A percentile compares a stretch with the other conserved stretches of the same genome.
Conservation (phyloP, 2,888 invertebrate genomes). For the Steinernema carpocapsae region DNA sequence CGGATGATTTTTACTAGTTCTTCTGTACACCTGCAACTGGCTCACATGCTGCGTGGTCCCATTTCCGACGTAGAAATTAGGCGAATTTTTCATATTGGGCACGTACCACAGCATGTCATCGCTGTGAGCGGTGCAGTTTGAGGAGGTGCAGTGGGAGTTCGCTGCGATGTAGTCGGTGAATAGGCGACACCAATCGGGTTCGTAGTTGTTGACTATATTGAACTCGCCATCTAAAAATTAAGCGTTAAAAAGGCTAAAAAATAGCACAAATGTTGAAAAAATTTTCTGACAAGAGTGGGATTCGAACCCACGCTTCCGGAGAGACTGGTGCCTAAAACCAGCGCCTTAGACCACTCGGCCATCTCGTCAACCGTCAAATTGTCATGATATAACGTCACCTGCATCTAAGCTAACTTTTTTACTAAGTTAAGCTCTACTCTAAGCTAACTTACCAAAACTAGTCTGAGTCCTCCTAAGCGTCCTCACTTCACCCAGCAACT, state of each 20-base stretch:
- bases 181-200: constrained; percentile 57
- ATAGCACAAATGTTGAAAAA: not conserved
- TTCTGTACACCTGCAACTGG: constrained; percentile 93
- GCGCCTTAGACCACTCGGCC: not conserved
- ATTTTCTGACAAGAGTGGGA: not conserved
- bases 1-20: constrained; percentile 93
- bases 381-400: not conserved
- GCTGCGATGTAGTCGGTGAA: constrained; percentile 64
- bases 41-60: constrained; percentile 74
- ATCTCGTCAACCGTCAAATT: not conserved
- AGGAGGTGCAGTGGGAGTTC: constrained; percentile 49
- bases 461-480: constrained; percentile 35
- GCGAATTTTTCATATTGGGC: constrained; percentile 44
- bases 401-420: not conserved
- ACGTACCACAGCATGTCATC: constrained; percentile 70
- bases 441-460: constrained; percentile 30
- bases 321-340: not conserved
- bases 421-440: not conserved
- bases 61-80: constrained; percentile 42
- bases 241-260: not conserved
- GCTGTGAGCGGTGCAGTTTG: constrained; percentile 58
- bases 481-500: constrained; percentile 37
- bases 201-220: constrained; percentile 51
- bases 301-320: not conserved
- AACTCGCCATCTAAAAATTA: constrained; percentile 6